Conservation (phyloP, 2,888 invertebrate genomes). For the Nephrocerus scutellatus region DNA sequence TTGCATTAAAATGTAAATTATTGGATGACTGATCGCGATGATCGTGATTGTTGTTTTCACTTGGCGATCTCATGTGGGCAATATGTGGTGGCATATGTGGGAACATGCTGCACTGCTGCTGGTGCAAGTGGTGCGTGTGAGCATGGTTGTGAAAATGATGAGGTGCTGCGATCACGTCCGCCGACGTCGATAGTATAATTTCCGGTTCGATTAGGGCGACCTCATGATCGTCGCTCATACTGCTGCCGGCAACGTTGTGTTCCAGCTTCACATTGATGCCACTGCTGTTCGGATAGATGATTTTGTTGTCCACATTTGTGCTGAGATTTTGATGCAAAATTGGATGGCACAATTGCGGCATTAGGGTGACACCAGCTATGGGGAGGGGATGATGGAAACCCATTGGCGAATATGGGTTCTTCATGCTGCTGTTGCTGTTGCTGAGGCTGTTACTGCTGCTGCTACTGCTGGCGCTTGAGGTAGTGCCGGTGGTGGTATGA, state of each 20-base stretch:
- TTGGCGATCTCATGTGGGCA: conserved; percentile 39
- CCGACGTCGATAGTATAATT: conserved; percentile 38
- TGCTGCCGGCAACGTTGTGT: too few relatives aligned
- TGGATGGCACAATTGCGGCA: conserved; percentile 42
- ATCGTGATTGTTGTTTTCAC: too few relatives aligned
- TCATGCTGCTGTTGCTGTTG: conserved; percentile 28
- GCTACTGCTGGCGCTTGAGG: conserved; percentile 24
- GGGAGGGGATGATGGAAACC: conserved; percentile 40
- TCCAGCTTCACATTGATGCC: too few relatives aligned
- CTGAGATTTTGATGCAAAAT: conserved; percentile 40
- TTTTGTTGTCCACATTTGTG: too few relatives aligned
- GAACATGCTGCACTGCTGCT: conserved; percentile 41
- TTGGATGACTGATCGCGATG: too few relatives aligned
- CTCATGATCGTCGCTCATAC: conserved; percentile 31
- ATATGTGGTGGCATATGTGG: conserved; percentile 42
- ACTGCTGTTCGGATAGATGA: too few relatives aligned
- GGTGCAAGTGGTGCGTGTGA: conserved; percentile 33
- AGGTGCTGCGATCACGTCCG: conserved; percentile 36
- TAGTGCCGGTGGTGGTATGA: conserved; percentile 12
- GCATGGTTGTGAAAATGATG: conserved; percentile 35
- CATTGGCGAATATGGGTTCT: conserved; percentile 36
- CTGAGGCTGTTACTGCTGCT: conserved; percentile 20
- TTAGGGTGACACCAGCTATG: conserved; percentile 38
- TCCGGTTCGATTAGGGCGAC: conserved; percentile 39
- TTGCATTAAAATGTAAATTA: too few relatives aligned